Base-by-base conservation (phyloP, 2,888 invertebrate species). In the Parascotia fuliginaria region DNA sequence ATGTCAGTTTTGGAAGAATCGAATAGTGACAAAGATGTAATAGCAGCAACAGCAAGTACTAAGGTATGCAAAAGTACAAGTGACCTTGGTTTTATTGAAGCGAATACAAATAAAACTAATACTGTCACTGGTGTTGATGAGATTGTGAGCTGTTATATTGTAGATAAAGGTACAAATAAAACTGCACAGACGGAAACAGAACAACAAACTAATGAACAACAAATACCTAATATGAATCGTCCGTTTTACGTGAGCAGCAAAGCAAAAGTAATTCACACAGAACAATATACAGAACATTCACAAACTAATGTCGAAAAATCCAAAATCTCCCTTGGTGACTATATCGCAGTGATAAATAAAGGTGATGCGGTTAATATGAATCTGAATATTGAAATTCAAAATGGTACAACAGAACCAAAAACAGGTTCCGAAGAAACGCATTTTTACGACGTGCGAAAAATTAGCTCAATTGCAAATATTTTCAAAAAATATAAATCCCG, bases 311-410 rank as follows among this genome's bases (percentile, higher is more conserved):
- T n/a, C 34, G 16, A 48, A 6, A 27, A 28, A 22, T 40, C 24
- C 3, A 28, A 40, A 12, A 40, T 50, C 9, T 22, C 41, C n/a
- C 34, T 50, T n/a, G 49, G 55, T 0, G 62, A 73, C 38, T 64
- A 55, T 15, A 46, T 71, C 40, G 59, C 77, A 27, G 27, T 71
- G 3, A 51, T 75, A 34, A 77, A 74, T 38, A 79, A 74, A 56
- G 78, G 75, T 5, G 77, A 79, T 15, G 51, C 70, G 9, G 49
- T 86, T 1, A 79, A 82, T 55, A 72, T 89, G 9, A 83, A 77
- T 55, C 53, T 88, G 4, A 77, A 76, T 28, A 78, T 88, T 49
- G 40, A 36, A n/a, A 7, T 40, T 12, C 34, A 29, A 29, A 43
- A 39, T 34, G 22, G 14, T 1, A 24, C 33, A 24, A 27, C 2